Evolutionary conservation across 1,140 invertebrate genomes (phyloP), one percentile per base, ranked within the genome.

Genomic region (Anagrus nilaparvatae): DNA sequence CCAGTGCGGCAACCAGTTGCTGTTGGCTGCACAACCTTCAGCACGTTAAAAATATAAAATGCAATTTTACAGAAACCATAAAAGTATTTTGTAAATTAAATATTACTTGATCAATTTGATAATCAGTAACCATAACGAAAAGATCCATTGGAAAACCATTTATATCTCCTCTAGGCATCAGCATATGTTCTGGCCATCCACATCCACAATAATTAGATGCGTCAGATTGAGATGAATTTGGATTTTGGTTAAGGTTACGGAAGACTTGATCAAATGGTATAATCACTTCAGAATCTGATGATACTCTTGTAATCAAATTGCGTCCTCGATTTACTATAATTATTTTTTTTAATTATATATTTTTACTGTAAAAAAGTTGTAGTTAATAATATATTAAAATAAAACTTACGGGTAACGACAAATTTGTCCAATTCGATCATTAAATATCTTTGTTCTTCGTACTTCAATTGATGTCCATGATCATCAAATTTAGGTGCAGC

Each of bases 161-260:
- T 3, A 70, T 58, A 5, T 62, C 76, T 20, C 87, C 87, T 61
- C 79, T 83, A 0, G 86, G 81, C 19, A 87, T 58, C 2, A 91
- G 69, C 78, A 91, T 78, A 57, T 91, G 84, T 34, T 88, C 77
- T 2, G 87, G 87, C 85, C 85, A 89, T 30, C 87, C 87, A 59
- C 87, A 90, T 30, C 86, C 84, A 60, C 87, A 47, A 29, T 39
- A 39, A 34, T 42, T 43, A 14, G 39, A 47, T 9, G n/a, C 3
- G 13, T 42, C 36, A 4, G 8, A 14, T 24, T 28, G 19, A 3
- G 33, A 25, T 17, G 53, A 4, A 41, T 51, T 58, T 21, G 48
- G 59, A 40, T 63, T 59, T 23, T 40, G 34, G 17, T 70, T 58
- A 30, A 81, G 55, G 37, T 78, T 67, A 10, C 75, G 62, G 66